Conservation (phyloP, 2,888 invertebrate species). For the Ophion ellenae region DNA sequence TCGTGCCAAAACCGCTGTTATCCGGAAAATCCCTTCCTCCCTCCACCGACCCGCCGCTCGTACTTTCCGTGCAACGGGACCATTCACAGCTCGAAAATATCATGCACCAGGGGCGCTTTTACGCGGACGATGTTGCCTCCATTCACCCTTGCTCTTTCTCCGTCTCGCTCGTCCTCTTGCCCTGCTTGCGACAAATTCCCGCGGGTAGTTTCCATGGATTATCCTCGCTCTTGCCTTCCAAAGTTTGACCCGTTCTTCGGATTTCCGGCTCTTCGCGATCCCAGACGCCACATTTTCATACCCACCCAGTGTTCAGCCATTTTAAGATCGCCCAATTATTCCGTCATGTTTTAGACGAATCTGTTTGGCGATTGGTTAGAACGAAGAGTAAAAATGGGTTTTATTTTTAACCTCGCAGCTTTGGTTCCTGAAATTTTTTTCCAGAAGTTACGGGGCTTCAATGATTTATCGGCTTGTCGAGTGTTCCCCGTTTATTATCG, state of each 20-base stretch:
- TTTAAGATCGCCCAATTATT: too few species aligned
- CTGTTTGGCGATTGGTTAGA: too few species aligned
- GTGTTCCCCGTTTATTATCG: background rate
- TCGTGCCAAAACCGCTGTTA: conserved; percentile 71
- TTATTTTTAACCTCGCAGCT: conserved; percentile 1
- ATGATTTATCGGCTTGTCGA: background rate
- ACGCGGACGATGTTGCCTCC: conserved; percentile 69
- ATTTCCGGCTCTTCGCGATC: too few species aligned
- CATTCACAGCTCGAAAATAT: conserved; percentile 28
- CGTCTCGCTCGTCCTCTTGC: conserved; percentile 1
- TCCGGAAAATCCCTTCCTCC: conserved; percentile 63
- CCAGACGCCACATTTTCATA: too few species aligned
- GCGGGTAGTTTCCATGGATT: background rate
- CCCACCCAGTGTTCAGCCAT: too few species aligned
- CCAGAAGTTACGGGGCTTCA: too few species aligned
- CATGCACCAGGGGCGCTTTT: conserved; percentile 9
- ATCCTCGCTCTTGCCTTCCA: too few species aligned
- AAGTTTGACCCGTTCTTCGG: too few species aligned
- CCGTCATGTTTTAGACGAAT: too few species aligned
- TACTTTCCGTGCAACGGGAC: conserved; percentile 27
- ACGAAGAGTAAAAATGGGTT: too few species aligned
- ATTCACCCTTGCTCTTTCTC: conserved; percentile 18
- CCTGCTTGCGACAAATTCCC: background rate
- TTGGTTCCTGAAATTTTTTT: too few species aligned
- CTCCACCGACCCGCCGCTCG: conserved; percentile 17